Evolutionary conservation across 2,113 vertebrate species (phyloP).

Genomic region (Hyla sarda): DNA sequence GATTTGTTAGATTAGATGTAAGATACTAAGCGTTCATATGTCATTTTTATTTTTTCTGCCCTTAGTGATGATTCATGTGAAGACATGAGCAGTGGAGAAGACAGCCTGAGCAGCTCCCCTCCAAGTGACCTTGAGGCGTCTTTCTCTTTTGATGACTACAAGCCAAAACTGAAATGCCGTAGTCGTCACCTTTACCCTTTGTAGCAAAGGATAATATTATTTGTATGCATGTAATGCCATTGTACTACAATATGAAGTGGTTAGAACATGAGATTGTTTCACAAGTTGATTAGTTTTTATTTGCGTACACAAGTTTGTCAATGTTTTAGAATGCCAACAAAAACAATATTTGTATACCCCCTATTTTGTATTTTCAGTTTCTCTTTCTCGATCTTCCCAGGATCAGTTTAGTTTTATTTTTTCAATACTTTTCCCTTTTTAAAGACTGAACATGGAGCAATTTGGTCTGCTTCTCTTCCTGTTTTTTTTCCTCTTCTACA

Average conservation of each 20-base stretch:
- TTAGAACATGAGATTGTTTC: background rate
- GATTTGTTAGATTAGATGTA: background rate
- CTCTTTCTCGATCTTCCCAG: background rate
- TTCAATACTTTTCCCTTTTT: background rate
- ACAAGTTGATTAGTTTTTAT: background rate
- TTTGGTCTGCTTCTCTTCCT: background rate
- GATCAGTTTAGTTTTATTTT: background rate
- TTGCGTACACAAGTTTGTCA: background rate
- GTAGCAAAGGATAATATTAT: constrained; percentile 64
- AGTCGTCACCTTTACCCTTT: constrained; percentile 53
- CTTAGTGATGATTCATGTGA: constrained; percentile 90
- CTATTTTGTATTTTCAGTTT: background rate
- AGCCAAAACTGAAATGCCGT: constrained; percentile 71
- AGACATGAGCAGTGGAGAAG: constrained; percentile 92
- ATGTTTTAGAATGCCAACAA: constrained; percentile 6
- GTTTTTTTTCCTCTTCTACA: background rate
- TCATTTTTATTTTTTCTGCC: background rate
- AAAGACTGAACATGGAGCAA: background rate
- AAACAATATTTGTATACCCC: background rate
- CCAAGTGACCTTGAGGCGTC: constrained; percentile 80
- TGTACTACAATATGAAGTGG: background rate
- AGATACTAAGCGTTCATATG: background rate
- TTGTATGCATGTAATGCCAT: constrained; percentile 73
- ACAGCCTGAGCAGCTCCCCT: constrained; percentile 87
- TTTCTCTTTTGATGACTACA: constrained; percentile 84